A percentile compares a stretch with the other conserved stretches of the same genome.
phyloP scores from a whole-genome alignment of 2,797 vertebrate genomes.

The Phalloptychus januarius region DNA sequence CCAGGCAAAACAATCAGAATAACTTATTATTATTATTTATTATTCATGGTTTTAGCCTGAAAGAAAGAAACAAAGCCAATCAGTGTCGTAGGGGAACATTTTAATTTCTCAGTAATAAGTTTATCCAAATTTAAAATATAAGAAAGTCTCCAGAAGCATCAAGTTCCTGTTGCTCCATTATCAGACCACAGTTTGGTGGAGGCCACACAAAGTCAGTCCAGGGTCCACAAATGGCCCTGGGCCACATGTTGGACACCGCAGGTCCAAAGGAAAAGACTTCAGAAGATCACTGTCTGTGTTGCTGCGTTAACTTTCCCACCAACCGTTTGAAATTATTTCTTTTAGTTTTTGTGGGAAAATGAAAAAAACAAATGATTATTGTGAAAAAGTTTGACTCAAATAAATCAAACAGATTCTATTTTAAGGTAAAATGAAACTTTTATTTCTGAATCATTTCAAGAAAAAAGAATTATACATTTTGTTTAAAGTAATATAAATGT shows the following conservation, averaged over 20 bases:
- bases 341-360: slow-evolving; percentile 27
- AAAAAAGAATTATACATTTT: neutral
- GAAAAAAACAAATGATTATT: neutral
- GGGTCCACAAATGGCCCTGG: neutral
- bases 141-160: neutral
- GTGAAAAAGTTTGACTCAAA: slow-evolving; percentile 34
- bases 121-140: neutral
- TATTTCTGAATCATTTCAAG: slow-evolving; percentile 19
- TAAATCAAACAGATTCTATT: neutral
- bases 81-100: no score
- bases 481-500: accelerated
- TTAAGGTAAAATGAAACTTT: slow-evolving; percentile 15
- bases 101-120: neutral
- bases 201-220: neutral
- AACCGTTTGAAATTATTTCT: slow-evolving; percentile 42
- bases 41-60: no score
- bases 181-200: neutral
- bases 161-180: neutral
- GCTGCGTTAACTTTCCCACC: neutral
- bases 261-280: neutral
- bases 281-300: neutral
- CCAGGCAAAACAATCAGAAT: no score
- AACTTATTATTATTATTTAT: no score
- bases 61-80: no score
- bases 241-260: neutral